Evolutionary conservation across 2,888 invertebrate species (phyloP), one percentile per base, ranked within the genome.

Genomic region (Schizaphis graminum): DNA sequence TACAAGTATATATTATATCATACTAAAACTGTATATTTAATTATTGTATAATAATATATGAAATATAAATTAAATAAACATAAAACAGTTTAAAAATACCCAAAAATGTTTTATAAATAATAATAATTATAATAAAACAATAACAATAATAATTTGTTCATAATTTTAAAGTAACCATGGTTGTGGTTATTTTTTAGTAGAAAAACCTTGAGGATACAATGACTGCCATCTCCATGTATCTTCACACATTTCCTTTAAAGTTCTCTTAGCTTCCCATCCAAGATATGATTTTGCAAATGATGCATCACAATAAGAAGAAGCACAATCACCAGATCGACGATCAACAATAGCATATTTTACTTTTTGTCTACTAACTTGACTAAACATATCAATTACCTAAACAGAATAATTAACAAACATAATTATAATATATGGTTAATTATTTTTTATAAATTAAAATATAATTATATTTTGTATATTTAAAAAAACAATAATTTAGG

Each of bases 201-300:
- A 96, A 88, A 95, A 98, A 0, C 98, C 98, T 94, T 97, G 96
- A 2, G 98, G 98, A 96, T 99, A 98, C 92, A 96, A 96, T 91
- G 97, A 97, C 96, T 99, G 98, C 98, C 98, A 99, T 92, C 97
- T 97, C 98, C 98, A 99, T 0, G 98, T 97, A 95, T 98, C 98
- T 24, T 96, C 96, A 96, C 99, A 99, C 98, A 99, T 99, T 95
- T 98, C 98, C 26, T 97, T 96, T 10, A 99, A 96, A 94, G 97
- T 97, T 95, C 97, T 97, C n/a, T 96, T 96, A 41, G 98, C 98
- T 53, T 97, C 96, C 99, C 99, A 99, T n/a, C 97, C 97, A 2
- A 99, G 96, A 95, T 98, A 97, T 94, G 97, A 96, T 94, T 97
- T 97, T 3, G 99, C 98, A 94, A 98, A 96, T 56, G 96, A 96